Percentiles rank a stretch among this genome's conserved stretches.
phyloP scores from a whole-genome alignment of 2,797 vertebrate genomes.

The Clangula hyemalis region DNA sequence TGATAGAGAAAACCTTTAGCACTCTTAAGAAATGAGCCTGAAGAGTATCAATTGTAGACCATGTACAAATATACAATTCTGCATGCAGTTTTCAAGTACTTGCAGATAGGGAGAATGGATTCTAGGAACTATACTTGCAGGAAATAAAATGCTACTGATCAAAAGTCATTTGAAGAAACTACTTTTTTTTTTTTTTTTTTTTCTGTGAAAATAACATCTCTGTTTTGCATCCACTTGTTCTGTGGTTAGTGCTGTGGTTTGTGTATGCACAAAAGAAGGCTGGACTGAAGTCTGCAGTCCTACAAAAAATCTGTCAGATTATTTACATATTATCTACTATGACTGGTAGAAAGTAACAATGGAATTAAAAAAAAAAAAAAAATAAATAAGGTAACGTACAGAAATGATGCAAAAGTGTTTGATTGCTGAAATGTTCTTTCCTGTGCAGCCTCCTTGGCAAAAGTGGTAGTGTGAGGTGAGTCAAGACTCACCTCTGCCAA shows the following conservation, averaged over 20 bases:
- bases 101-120: not conserved
- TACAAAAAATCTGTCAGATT: not conserved
- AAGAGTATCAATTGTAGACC: not conserved
- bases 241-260: not conserved
- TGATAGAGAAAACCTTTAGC: not conserved
- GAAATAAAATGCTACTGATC: not conserved
- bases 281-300: not conserved
- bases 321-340: not conserved
- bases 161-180: not conserved
- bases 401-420: not conserved
- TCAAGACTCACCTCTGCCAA: not conserved
- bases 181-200: not conserved
- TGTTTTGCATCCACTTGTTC: not conserved
- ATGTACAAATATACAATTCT: not conserved
- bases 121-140: not conserved
- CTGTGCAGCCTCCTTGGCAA: fast-evolving
- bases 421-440: not conserved
- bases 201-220: not conserved
- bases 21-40: not conserved
- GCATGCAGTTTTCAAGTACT: not conserved
- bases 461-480: not conserved
- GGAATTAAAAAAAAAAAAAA: not conserved
- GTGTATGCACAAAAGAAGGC: not conserved
- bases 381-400: not conserved
- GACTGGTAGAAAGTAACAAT: not conserved